These are phyloP conservation scores for Lucilia cuprina DNA, from an alignment of 1,140 invertebrate species.

Conservation along the genomic window DNA sequence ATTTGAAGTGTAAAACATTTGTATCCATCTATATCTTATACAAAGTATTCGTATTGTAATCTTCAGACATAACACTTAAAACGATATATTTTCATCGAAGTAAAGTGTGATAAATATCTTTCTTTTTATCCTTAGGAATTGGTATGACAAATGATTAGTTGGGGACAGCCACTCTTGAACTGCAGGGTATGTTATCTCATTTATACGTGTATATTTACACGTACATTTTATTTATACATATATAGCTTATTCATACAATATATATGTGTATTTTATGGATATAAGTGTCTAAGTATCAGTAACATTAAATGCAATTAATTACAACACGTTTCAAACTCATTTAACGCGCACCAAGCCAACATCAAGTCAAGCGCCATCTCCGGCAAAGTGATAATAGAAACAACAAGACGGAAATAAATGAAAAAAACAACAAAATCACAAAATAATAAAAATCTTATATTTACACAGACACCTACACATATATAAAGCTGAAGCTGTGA, in stretches of 20 bases:
- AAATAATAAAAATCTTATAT: background rate
- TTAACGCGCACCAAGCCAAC: background rate
- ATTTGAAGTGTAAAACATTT: too few species aligned
- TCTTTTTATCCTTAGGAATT: too few species aligned
- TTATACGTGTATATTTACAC: too few species aligned
- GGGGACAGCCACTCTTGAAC: too few species aligned
- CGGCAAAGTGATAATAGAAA: background rate
- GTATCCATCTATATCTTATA: too few species aligned
- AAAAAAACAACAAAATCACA: too few species aligned
- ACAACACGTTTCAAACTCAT: slow-evolving; percentile 17
- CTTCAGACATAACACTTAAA: too few species aligned
- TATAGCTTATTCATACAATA: background rate
- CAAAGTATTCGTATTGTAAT: too few species aligned
- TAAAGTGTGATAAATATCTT: too few species aligned
- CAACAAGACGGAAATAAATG: background rate
- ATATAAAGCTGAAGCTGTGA: background rate
- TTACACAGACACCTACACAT: background rate
- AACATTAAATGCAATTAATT: slow-evolving; percentile 18
- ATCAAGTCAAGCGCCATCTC: background rate
- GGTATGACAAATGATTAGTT: too few species aligned
- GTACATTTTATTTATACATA: background rate
- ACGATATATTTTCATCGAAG: too few species aligned
- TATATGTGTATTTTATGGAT: background rate
- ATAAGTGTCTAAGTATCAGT: slow-evolving; percentile 17
- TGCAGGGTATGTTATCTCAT: too few species aligned